Evolutionary conservation across 1,140 invertebrate genomes (phyloP).

Genomic region (Drosophila insularis): DNA sequence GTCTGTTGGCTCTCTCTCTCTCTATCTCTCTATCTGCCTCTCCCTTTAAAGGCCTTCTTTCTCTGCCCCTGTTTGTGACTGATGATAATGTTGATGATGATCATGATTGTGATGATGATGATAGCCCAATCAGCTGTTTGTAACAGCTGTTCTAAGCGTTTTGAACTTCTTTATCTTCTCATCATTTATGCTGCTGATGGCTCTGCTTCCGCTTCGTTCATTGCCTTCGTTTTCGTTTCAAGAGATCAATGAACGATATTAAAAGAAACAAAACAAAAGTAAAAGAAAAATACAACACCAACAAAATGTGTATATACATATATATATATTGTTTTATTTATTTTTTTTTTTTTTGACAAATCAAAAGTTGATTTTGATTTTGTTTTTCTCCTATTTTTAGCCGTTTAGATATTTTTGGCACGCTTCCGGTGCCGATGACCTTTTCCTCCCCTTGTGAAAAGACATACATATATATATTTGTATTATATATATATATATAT

Average conservation of each 20-base stretch:
- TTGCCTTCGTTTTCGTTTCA: constrained; percentile 24
- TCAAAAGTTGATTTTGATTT: constrained; percentile 12
- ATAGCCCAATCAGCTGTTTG: constrained; percentile 30
- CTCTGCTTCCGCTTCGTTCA: constrained; percentile 42
- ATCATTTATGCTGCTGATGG: neutral
- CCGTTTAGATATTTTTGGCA: constrained; percentile 75
- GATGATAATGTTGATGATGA: neutral
- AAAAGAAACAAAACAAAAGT: constrained; percentile 9
- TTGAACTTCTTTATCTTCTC: neutral
- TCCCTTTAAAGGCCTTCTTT: neutral
- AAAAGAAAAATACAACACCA: neutral
- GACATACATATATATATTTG: too few relatives aligned
- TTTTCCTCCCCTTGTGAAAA: constrained; percentile 35
- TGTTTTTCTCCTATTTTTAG: constrained; percentile 53
- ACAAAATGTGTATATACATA: neutral
- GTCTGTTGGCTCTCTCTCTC: constrained; percentile 61
- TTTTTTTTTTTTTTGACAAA: constrained; percentile 8
- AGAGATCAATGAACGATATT: constrained; percentile 20
- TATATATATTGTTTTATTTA: neutral
- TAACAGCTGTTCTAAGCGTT: constrained; percentile 47
- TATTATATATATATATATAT: too few relatives aligned
- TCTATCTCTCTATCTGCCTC: neutral
- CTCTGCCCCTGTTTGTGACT: neutral
- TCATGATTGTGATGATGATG: neutral
- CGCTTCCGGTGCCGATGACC: constrained; percentile 75